Percentiles rank a stretch among this genome's conserved stretches.
phyloP scores from a whole-genome alignment of 1,140 invertebrate genomes.

The Hestina assimilis region DNA sequence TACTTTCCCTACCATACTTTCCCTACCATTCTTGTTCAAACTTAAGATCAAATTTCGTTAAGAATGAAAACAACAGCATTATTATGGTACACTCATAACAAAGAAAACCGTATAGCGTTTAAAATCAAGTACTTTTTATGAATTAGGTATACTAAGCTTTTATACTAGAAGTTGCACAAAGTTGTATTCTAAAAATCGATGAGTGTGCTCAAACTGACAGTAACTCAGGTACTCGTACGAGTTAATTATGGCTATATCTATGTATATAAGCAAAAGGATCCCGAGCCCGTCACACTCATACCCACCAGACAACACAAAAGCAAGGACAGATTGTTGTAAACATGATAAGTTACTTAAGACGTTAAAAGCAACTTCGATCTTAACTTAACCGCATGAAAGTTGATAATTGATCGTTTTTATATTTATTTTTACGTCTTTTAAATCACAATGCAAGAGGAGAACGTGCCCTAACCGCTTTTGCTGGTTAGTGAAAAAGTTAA shows the following conservation, averaged over 20 bases:
- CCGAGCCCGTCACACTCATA: constrained; percentile 68
- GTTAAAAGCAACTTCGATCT: constrained; percentile 41
- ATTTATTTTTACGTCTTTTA: constrained; percentile 43
- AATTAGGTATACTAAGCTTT: no score
- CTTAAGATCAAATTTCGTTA: background rate
- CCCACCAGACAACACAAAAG: constrained; percentile 69
- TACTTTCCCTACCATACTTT: background rate
- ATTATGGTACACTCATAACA: background rate
- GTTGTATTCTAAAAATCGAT: constrained; percentile 10
- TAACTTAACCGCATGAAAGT: constrained; percentile 44
- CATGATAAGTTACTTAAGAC: constrained; percentile 20
- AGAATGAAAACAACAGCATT: background rate
- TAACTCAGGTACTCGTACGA: constrained; percentile 70
- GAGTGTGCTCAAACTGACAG: constrained; percentile 43
- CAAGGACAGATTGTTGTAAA: constrained; percentile 42
- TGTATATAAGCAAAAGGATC: constrained; percentile 70
- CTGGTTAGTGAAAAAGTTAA: constrained; percentile 62
- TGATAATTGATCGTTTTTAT: constrained; percentile 34
- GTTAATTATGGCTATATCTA: constrained; percentile 71
- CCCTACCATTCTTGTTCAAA: no score
- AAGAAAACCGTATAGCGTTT: no score
- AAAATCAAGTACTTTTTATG: no score
- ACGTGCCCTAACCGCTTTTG: constrained; percentile 73
- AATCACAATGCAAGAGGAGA: constrained; percentile 59
- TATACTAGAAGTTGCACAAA: background rate